Evolutionary conservation across 2,797 vertebrate species (phyloP).

Genomic region (Salmo trutta): DNA sequence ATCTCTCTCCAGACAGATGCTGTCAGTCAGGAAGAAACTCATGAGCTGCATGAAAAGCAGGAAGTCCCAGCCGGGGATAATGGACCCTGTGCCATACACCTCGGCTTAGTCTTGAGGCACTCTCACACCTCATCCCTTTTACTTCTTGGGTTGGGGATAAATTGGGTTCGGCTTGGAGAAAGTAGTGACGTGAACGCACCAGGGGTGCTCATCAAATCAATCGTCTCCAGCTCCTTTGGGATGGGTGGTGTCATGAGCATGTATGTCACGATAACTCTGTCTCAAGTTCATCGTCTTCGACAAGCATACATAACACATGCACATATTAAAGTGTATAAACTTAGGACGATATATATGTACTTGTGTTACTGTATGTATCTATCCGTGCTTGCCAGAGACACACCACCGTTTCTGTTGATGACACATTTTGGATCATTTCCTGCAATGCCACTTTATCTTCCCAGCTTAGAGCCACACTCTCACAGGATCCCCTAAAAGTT

Average conservation of each 20-base stretch:
- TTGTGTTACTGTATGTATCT: background rate
- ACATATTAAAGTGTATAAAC: background rate
- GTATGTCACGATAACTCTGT: background rate
- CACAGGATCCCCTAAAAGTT: slow-evolving; percentile 59
- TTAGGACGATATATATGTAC: background rate
- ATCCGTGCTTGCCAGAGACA: slow-evolving; percentile 23
- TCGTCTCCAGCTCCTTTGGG: background rate
- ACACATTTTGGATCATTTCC: slow-evolving; percentile 24
- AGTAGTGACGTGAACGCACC: background rate
- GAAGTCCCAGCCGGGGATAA: slow-evolving; percentile 25
- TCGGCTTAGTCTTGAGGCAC: slow-evolving; percentile 25
- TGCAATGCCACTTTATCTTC: slow-evolving; percentile 34
- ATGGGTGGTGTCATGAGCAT: background rate
- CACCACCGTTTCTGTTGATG: background rate
- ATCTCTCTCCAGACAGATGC: slow-evolving; percentile 51
- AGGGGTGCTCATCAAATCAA: background rate
- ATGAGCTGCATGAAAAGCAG: slow-evolving; percentile 44
- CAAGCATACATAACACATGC: background rate
- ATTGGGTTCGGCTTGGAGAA: background rate
- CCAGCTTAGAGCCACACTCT: slow-evolving; percentile 45
- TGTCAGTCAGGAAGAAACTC: slow-evolving; percentile 34
- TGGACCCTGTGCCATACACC: slow-evolving; percentile 23
- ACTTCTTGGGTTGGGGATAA: slow-evolving; percentile 7
- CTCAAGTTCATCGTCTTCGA: background rate
- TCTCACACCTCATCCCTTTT: slow-evolving; percentile 15